These are phyloP conservation scores for Amphiprion ocellaris DNA, from an alignment of 2,113 vertebrate genomes.

Conservation along the genomic window DNA sequence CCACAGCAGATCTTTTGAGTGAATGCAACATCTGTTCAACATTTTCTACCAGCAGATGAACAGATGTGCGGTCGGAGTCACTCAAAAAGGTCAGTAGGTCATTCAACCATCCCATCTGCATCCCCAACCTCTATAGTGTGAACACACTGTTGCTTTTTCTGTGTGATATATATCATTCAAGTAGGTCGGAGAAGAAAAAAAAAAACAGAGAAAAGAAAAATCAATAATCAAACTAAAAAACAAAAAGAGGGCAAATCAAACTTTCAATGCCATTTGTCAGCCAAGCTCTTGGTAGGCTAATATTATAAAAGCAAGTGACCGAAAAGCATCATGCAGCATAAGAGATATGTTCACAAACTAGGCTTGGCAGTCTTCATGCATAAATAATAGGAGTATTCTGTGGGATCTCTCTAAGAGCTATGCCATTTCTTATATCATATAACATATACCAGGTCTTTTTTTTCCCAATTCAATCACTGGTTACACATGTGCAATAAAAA, in stretches of 20 bases:
- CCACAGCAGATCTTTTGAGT: constrained; percentile 19
- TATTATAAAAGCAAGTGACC: constrained; percentile 86
- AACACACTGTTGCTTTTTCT: constrained; percentile 42
- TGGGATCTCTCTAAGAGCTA: constrained; percentile 73
- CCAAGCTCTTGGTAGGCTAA: constrained; percentile 83
- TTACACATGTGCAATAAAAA: constrained; percentile 25
- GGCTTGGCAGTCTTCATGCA: constrained; percentile 93
- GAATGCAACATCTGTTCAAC: constrained; percentile 39
- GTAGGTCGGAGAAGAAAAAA: constrained; percentile 50
- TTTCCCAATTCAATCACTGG: constrained; percentile 54
- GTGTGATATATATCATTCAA: constrained; percentile 64
- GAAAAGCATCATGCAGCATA: constrained; percentile 89
- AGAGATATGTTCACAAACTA: constrained; percentile 86
- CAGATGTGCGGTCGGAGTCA: constrained; percentile 40
- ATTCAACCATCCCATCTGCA: constrained; percentile 52
- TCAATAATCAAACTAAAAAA: constrained; percentile 76
- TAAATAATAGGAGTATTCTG: constrained; percentile 72
- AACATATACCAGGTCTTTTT: constrained; percentile 12
- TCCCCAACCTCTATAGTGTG: constrained; percentile 50
- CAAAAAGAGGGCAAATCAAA: constrained; percentile 79
- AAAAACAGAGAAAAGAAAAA: constrained; percentile 37
- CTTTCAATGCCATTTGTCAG: constrained; percentile 83
- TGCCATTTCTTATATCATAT: constrained; percentile 59
- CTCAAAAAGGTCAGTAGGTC: constrained; percentile 48
- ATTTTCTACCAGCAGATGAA: constrained; percentile 42